phyloP scores from a whole-genome alignment of 1,140 invertebrate species.

The Globodera rostochiensis region DNA sequence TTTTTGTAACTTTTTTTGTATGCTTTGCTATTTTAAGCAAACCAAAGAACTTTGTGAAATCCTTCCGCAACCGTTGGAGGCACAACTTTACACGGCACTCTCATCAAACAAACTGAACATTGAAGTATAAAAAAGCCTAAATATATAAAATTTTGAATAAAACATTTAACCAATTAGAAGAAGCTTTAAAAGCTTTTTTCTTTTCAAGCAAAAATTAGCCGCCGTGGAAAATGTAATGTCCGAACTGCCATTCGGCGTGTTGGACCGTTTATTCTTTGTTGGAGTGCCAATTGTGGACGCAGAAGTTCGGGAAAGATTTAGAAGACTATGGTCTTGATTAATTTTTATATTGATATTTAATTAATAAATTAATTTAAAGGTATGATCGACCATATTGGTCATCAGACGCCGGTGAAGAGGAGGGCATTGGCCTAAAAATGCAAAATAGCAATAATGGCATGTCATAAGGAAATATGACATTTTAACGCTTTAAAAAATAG shows the following conservation, averaged over 20 bases:
- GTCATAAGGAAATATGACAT: background rate
- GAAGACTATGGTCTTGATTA: slow-evolving; percentile 31
- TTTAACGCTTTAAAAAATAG: background rate
- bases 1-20: background rate
- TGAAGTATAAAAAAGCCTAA: slow-evolving; percentile 27
- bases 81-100: slow-evolving; percentile 25
- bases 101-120: slow-evolving; percentile 32
- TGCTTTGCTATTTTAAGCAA: slow-evolving; percentile 30
- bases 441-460: background rate
- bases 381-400: background rate
- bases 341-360: background rate
- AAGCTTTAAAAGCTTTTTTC: too few relatives aligned
- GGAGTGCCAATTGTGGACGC: slow-evolving; percentile 47
- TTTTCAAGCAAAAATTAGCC: slow-evolving; percentile 41
- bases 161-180: too few relatives aligned
- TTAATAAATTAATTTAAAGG: background rate
- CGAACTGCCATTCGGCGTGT: slow-evolving; percentile 37
- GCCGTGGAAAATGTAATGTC: slow-evolving; percentile 33
- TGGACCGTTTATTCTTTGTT: slow-evolving; percentile 41
- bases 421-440: background rate
- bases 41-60: slow-evolving; percentile 36
- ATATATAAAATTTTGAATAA: too few relatives aligned
- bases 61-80: slow-evolving; percentile 20
- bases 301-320: slow-evolving; percentile 45
- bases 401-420: background rate